Base-by-base conservation (phyloP, 35 echinoderm and acorn worm species). In the Nesometra sesokonis region DNA sequence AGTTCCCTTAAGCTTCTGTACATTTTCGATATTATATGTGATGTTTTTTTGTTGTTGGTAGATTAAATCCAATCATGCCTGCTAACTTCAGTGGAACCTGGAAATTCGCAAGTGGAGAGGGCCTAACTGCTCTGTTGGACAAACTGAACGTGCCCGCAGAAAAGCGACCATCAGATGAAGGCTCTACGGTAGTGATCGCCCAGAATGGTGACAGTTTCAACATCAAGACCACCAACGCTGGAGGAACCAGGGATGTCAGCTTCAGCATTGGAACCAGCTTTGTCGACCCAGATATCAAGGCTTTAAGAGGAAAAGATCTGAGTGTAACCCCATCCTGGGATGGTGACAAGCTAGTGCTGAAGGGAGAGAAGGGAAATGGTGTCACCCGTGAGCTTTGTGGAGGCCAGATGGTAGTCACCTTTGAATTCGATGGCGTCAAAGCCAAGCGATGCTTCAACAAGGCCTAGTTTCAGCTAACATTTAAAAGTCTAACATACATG, bases 401-500 rank as follows among this genome's bases (percentile, higher is more conserved):
- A 38, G 82, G 89, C 36, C 89, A 94, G 78, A 43, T 94, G 29
- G 85, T 87, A 38, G 82, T 94, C 3, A 94, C 89, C 34, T 86
- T 91, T 83, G 78, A 88, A 35, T 85, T 87, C 47, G 89, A 85
- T 35, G 88, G 86, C 11, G 43, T 81, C 21, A 47, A 35, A 33
- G 93, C 85, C 32, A 94, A 90, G 40, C 52, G 93, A 30, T 78
- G 88, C 77, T 94, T 94, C 89, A 91, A 88, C 85, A 88, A 91
- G 85, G 93, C 93, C 35, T 94, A 33, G 82, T 9, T 47, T 11
- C 7, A 13, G 52, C 52, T 67, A 17, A 17, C 21, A 67, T 2
- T 17, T 13, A 9, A 67, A 67, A 43, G 38, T 15, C 15, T 43
- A n/a, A n/a, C n/a, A n/a, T n/a, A n/a, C n/a, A n/a, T n/a, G n/a